Base-by-base conservation (phyloP, 2,797 vertebrate species). In the Diplodus sargus region DNA sequence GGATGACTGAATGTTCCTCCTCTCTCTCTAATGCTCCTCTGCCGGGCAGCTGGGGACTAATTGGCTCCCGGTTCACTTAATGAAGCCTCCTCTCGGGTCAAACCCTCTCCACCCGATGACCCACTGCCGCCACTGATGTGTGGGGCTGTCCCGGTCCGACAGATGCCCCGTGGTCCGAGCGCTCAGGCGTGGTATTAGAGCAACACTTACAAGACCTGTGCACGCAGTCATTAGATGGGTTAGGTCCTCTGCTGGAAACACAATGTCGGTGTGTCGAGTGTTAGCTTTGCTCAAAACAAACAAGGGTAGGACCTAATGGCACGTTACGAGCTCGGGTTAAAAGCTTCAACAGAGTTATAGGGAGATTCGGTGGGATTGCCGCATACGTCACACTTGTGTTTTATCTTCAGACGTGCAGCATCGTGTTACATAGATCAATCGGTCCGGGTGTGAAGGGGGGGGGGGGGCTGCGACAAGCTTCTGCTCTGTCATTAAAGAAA, bases 351-450 rank as follows among this genome's bases (percentile, higher is more conserved):
- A 85, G 67, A 80, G 39, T 39, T 39, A 39, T 9, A 25, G 49
- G 59, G 53, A 59, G 63, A 80, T 80, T 70, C 63, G 47, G 78
- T 73, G 49, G 54, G 65, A 73, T 82, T 25, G 6, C 64, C 62
- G 64, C 16, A 0, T 39, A 28, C 59, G 48, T 78, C 54, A 18
- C 45, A 61, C 65, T 82, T 64, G 83, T 88, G 90, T 90, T 92
- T 90, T 87, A 87, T 86, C 90, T 89, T 87, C 61, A 84, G 77
- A 90, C 78, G 77, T 14, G 8, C 51, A 82, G 92, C 87, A 79
- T 91, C 81, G 1, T 66, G 77, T 92, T 92, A 92, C 91, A 17
- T 42, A 81, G 77, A 92, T 92, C 90, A 91, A 61, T 90, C 81
- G 77, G 84, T 45, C 61, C 51, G 78, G 64, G 74, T 78, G 76